These are phyloP conservation scores for Riptortus pedestris DNA, from an alignment of 1,140 invertebrate species.

Conservation along the genomic window DNA sequence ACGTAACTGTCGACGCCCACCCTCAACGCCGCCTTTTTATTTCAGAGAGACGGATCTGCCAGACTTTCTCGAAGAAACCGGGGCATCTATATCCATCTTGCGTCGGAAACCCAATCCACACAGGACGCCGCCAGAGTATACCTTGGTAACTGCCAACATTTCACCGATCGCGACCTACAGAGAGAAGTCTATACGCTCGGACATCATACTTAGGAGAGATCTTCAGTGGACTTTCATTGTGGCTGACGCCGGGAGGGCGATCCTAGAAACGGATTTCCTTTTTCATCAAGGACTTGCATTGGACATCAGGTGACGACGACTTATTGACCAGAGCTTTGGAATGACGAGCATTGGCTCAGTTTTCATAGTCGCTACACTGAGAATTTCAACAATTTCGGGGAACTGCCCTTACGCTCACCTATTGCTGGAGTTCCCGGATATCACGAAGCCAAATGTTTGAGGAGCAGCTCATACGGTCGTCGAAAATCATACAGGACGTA, in stretches of 20 bases:
- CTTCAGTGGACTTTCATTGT: background rate
- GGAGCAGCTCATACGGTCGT: background rate
- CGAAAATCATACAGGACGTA: background rate
- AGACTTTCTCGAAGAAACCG: background rate
- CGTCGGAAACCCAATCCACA: background rate
- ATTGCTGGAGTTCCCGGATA: background rate
- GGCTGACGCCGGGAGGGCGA: background rate
- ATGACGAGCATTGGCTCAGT: background rate
- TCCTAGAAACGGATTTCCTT: no score
- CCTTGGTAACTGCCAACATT: background rate
- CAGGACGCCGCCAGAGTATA: background rate
- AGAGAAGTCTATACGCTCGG: background rate
- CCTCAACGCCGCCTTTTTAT: no score
- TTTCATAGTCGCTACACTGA: no score
- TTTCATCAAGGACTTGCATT: background rate
- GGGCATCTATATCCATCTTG: background rate
- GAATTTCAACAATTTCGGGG: background rate
- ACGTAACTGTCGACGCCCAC: no score
- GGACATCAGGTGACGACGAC: background rate
- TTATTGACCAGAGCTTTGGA: background rate
- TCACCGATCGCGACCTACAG: background rate
- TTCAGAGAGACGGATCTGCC: no score
- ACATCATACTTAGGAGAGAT: background rate
- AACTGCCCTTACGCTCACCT: background rate
- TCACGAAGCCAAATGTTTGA: background rate